Base-by-base conservation (phyloP, 1,140 invertebrate genomes). In the Telenomus remus region DNA sequence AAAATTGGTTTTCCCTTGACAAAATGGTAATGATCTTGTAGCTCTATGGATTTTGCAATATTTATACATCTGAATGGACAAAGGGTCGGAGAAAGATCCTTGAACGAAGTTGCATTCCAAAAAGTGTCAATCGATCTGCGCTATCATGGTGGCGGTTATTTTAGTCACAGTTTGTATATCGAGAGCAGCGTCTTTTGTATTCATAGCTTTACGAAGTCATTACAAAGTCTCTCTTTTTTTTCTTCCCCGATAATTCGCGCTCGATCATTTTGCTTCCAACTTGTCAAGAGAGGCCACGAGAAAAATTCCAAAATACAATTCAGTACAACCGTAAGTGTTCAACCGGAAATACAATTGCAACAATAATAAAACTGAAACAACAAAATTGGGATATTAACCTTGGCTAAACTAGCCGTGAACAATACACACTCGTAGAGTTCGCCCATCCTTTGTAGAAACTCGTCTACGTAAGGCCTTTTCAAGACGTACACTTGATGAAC, bases 401-500 rank as follows among this genome's bases (percentile, higher is more conserved):
- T 99, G 48, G 97, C 97, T 84, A 99, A 92, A 89, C 97, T 98
- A 65, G 98, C 98, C 77, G 98, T 99, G 90, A 99, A 99, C 61
- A 99, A 91, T 79, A 99, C 95, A 91, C 98, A 99, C 89, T 99
- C 98, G 89, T 98, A 99, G 42, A 99, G 90, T 89, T 99, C 96
- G 46, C 98, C 98, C 93, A 99, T 98, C 82, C 96, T 94, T 82
- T 98, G 95, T 44, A 99, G 91, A 90, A 99, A 99, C 83, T 99
- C 98, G 88, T 99, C 98, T 47, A 99, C 98, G 90, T 98, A 96
- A 84, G 98, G 98, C 90, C 98, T 92, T 91, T 99, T 99, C 84
- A 99, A 91, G 54, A 99, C 98, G 89, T 99, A 99, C 78, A 99
- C 98, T 89, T 99, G 98, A 91, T 99, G 98, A 68, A 99, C 94